phyloP scores from a whole-genome alignment of 2,797 vertebrate genomes.

The Xyrichtys novacula region DNA sequence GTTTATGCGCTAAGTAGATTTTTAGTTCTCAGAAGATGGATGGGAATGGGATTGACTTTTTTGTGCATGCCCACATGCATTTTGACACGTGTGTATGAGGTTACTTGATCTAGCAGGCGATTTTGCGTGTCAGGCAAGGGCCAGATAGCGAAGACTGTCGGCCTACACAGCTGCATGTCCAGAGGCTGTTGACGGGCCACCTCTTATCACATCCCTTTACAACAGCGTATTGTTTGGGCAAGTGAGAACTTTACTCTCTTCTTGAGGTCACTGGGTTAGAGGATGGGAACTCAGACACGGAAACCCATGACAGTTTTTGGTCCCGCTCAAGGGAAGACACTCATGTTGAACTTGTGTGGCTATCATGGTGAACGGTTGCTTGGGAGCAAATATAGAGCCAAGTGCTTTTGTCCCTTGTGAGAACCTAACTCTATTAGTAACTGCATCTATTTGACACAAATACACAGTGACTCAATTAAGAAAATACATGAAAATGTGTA shows the following conservation, averaged over 20 bases:
- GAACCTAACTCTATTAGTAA: slow-evolving; percentile 45
- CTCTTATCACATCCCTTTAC: slow-evolving; percentile 70
- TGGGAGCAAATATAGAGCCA: slow-evolving; percentile 49
- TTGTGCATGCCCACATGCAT: slow-evolving; percentile 39
- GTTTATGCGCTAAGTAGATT: slow-evolving; percentile 68
- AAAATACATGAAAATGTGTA: slow-evolving; percentile 38
- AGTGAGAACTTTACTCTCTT: slow-evolving; percentile 75
- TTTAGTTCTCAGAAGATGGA: slow-evolving; percentile 62
- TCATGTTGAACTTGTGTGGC: slow-evolving; percentile 75
- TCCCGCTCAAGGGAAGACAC: slow-evolving; percentile 71
- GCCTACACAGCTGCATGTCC: slow-evolving; percentile 80
- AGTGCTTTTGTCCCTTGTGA: slow-evolving; percentile 62
- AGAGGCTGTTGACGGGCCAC: slow-evolving; percentile 74
- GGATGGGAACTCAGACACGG: slow-evolving; percentile 71
- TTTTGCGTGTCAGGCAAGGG: slow-evolving; percentile 61
- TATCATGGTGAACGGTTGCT: slow-evolving; percentile 63
- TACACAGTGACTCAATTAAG: slow-evolving; percentile 28
- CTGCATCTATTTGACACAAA: slow-evolving; percentile 52
- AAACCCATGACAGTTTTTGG: slow-evolving; percentile 77
- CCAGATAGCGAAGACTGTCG: slow-evolving; percentile 65
- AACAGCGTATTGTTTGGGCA: slow-evolving; percentile 80
- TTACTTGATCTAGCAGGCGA: slow-evolving; percentile 69
- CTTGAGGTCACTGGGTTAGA: slow-evolving; percentile 78
- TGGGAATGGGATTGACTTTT: slow-evolving; percentile 63
- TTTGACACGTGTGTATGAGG: slow-evolving; percentile 64